Percentiles rank a stretch among this genome's conserved stretches.
Conservation (phyloP, 2,888 invertebrate genomes). For the Tenthredo notha region DNA sequence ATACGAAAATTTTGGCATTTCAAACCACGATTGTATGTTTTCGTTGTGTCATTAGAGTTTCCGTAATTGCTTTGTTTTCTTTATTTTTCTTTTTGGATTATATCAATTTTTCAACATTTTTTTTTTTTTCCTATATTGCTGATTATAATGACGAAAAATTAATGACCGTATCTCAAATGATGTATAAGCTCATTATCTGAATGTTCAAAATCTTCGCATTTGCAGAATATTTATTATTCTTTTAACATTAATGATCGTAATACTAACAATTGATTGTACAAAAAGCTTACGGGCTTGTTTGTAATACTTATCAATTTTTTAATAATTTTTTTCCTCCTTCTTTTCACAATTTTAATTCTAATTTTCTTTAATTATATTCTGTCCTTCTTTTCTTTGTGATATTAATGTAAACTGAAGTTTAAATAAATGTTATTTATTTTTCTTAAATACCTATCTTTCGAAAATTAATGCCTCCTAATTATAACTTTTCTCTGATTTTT, state of each 20-base stretch:
- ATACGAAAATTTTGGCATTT: conserved; percentile 36
- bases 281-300: not conserved
- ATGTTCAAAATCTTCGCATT: not conserved
- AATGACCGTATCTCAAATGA: no score
- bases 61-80: not conserved
- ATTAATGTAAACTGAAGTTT: not conserved
- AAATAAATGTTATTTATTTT: not conserved
- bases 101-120: not conserved
- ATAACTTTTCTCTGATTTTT: not conserved
- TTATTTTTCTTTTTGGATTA: not conserved
- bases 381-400: no score
- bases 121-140: not conserved
- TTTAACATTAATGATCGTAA: not conserved
- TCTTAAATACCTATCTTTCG: not conserved
- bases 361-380: no score
- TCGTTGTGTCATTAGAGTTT: not conserved
- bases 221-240: not conserved
- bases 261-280: not conserved
- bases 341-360: not conserved
- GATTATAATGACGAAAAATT: not conserved
- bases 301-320: not conserved
- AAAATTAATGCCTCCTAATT: not conserved
- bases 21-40: not conserved
- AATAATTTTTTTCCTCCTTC: not conserved
- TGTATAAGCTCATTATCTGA: not conserved